These are phyloP conservation scores for Amphipoea lucens DNA, from an alignment of 2,888 invertebrate species.

Conservation along the genomic window DNA sequence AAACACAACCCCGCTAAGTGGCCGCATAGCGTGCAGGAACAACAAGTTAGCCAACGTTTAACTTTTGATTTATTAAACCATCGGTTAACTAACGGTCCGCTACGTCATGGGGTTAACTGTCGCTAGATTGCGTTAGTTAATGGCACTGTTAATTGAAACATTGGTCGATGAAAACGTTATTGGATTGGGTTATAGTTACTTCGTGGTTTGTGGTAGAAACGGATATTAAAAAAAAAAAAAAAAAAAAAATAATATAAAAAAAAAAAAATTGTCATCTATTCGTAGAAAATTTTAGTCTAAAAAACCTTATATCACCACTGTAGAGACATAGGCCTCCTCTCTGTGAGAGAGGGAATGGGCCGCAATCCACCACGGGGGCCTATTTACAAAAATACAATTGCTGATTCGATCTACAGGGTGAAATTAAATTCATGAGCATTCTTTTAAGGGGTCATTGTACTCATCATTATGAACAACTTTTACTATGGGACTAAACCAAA, in stretches of 20 bases:
- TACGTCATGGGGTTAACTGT: constrained; percentile 58
- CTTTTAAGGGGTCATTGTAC: no score
- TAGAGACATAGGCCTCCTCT: neutral
- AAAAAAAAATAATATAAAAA: neutral
- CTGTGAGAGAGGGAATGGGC: neutral
- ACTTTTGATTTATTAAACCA: constrained; percentile 86
- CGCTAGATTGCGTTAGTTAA: constrained; percentile 12
- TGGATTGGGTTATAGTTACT: neutral
- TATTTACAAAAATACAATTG: no score
- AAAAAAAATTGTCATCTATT: neutral
- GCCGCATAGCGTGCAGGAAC: constrained; percentile 75
- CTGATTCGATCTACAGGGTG: neutral
- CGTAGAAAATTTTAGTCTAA: neutral
- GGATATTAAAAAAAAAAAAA: no score
- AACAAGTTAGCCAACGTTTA: constrained; percentile 81
- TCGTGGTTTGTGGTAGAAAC: neutral
- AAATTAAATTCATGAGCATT: no score
- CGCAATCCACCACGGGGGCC: neutral
- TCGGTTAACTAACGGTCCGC: constrained; percentile 69
- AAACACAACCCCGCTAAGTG: constrained; percentile 73
- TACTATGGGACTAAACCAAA: no score
- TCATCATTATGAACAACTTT: no score
- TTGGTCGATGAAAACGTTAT: neutral
- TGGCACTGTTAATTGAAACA: constrained; percentile 34
- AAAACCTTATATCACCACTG: neutral